Percentiles rank a stretch among this genome's conserved stretches.
Evolutionary conservation across 92 coral and sea anemone genomes (phyloP).

Genomic region (Parazoanthus atlanticus): DNA sequence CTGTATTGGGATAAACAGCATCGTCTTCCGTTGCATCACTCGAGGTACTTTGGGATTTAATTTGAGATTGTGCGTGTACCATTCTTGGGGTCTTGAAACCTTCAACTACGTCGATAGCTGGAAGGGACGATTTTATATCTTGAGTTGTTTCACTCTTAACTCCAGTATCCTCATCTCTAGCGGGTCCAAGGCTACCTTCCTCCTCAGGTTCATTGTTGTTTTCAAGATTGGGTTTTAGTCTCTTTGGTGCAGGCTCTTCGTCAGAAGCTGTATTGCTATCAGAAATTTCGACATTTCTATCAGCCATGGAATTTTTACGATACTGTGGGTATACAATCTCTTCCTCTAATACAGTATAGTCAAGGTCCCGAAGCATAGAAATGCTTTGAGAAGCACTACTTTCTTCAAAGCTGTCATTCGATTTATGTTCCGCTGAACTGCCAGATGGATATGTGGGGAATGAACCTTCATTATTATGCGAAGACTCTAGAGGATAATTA

Average conservation of each 20-base stretch:
- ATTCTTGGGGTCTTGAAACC: slow-evolving; percentile 3
- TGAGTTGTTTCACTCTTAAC: neutral
- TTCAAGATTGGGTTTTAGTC: neutral
- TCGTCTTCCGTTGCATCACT: slow-evolving; percentile 38
- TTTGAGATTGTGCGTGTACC: neutral
- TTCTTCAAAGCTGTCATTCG: slow-evolving; percentile 6
- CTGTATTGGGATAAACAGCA: neutral
- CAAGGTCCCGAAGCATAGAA: slow-evolving; percentile 57
- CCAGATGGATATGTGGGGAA: neutral
- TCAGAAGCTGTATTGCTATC: neutral
- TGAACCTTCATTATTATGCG: slow-evolving; percentile 2
- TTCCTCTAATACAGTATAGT: neutral
- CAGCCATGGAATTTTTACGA: neutral
- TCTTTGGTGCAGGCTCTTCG: slow-evolving; percentile 33
- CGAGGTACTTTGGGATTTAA: neutral
- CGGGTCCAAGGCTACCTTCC: neutral
- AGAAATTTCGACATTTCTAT: neutral
- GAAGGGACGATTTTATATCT: neutral
- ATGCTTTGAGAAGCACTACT: slow-evolving; percentile 54
- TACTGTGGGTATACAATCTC: neutral
- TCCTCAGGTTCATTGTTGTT: neutral
- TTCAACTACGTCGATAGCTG: neutral
- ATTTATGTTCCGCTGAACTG: neutral
- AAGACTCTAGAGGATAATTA: neutral
- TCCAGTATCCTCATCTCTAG: neutral